A percentile compares a stretch with the other conserved stretches of the same genome.
These are phyloP conservation scores for Leontocebus nigricollis DNA, from an alignment of 2,797 vertebrate species.

Conservation along the genomic window DNA sequence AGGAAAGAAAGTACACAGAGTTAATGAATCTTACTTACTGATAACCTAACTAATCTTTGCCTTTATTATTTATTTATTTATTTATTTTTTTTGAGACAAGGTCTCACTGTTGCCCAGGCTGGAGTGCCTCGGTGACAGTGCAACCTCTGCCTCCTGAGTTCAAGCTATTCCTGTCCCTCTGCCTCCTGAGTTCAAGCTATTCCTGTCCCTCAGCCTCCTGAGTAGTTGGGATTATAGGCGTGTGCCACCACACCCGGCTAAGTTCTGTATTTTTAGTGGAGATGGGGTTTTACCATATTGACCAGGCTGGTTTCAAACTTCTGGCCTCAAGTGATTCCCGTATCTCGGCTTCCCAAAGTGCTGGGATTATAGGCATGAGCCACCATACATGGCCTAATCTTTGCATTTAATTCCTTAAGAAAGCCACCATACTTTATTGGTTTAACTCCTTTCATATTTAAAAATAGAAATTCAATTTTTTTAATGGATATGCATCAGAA, in stretches of 20 bases:
- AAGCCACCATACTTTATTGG: neutral
- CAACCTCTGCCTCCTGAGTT: neutral
- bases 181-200: neutral
- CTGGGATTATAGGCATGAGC: neutral
- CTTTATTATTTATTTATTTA: neutral
- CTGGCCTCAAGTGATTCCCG: neutral
- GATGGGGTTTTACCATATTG: neutral
- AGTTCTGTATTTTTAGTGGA: neutral
- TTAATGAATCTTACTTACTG: neutral
- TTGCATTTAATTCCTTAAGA: neutral
- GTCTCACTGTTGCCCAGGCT: neutral
- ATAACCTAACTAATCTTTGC: neutral
- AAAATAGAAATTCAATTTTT: neutral
- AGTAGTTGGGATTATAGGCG: neutral
- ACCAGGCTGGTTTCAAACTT: neutral
- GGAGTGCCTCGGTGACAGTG: neutral
- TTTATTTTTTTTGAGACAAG: neutral
- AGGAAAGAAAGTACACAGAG: neutral
- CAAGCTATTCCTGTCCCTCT: neutral
- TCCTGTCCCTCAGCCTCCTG: neutral
- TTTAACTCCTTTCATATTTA: slow-evolving; percentile 41
- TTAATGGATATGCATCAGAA: neutral
- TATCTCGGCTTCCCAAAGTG: neutral
- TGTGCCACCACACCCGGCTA: neutral
- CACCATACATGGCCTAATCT: neutral